These are phyloP conservation scores for Salpingus planirostris DNA, from an alignment of 2,888 invertebrate genomes.

Conservation along the genomic window DNA sequence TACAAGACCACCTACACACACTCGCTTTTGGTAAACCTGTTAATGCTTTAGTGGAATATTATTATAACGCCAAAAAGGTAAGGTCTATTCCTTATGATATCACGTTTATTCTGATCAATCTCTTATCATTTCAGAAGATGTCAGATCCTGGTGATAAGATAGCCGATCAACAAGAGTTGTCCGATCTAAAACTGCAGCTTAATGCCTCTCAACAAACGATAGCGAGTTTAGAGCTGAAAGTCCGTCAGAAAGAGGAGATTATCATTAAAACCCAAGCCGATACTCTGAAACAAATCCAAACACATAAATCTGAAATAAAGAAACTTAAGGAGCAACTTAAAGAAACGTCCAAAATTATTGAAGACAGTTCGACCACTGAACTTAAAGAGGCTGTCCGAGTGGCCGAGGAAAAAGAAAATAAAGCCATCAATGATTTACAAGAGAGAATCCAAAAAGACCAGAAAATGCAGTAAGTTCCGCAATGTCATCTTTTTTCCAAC, in stretches of 20 bases:
- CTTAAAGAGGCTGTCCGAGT: constrained; percentile 27
- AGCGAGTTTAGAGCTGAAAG: constrained; percentile 32
- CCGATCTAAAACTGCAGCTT: constrained; percentile 30
- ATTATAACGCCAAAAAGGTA: no score
- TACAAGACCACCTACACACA: no score
- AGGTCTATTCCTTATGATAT: no score
- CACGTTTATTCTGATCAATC: no score
- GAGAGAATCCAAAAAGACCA: constrained; percentile 11
- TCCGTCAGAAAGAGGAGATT: constrained; percentile 35
- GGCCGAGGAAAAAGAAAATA: constrained; percentile 22
- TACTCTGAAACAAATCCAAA: constrained; percentile 27
- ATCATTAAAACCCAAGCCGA: constrained; percentile 35
- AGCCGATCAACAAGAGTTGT: constrained; percentile 26
- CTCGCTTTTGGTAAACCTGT: no score
- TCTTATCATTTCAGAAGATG: no score
- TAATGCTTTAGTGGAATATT: no score
- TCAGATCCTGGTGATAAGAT: constrained; percentile 15
- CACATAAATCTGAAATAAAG: constrained; percentile 29
- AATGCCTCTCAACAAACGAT: constrained; percentile 34
- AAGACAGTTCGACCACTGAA: constrained; percentile 36
- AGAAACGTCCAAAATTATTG: constrained; percentile 39
- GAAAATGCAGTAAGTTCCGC: constrained; percentile 9
- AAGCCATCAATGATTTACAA: constrained; percentile 18
- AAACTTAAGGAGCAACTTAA: constrained; percentile 37
- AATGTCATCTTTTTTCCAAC: not conserved